Conservation (phyloP, 1,140 invertebrate genomes). For the Paracyclopina nana region DNA sequence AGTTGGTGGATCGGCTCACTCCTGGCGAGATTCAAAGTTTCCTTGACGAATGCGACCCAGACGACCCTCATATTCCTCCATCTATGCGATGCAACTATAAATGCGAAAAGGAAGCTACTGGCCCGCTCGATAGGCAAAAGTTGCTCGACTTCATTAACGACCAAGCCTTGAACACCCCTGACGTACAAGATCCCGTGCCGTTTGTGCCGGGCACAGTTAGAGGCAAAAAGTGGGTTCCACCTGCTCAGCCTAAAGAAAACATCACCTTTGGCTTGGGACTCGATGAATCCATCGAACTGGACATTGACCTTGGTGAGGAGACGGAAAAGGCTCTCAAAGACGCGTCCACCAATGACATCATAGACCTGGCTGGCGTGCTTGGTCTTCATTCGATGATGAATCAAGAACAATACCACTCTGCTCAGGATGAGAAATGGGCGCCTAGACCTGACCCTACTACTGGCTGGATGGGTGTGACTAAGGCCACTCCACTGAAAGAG, state of each 20-base stretch:
- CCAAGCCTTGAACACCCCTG: conserved; percentile 85
- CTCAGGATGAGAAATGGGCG: conserved; percentile 72
- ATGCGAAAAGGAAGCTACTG: conserved; percentile 80
- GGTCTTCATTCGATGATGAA: conserved; percentile 99
- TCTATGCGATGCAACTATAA: conserved; percentile 83
- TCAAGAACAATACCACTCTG: conserved; percentile 96
- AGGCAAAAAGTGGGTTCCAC: conserved; percentile 80
- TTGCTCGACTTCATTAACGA: conserved; percentile 92
- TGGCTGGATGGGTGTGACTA: conserved; percentile 74
- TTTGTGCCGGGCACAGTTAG: conserved; percentile 68
- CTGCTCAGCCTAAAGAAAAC: conserved; percentile 37
- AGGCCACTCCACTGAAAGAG: conserved; percentile 71
- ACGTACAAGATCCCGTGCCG: conserved; percentile 83
- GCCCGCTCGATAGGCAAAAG: conserved; percentile 82
- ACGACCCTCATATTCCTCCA: conserved; percentile 87
- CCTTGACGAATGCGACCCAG: conserved; percentile 94
- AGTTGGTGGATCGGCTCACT: conserved; percentile 73
- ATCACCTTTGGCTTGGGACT: too few relatives aligned
- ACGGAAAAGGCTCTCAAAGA: conserved; percentile 68
- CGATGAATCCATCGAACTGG: conserved; percentile 61
- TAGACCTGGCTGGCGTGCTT: conserved; percentile 93
- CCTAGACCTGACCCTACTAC: conserved; percentile 25
- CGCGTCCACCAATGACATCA: conserved; percentile 91
- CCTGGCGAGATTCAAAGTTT: conserved; percentile 92
- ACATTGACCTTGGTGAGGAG: conserved; percentile 78